Conservation (phyloP, 2,797 vertebrate genomes). For the Micropoecilia bifurca region DNA sequence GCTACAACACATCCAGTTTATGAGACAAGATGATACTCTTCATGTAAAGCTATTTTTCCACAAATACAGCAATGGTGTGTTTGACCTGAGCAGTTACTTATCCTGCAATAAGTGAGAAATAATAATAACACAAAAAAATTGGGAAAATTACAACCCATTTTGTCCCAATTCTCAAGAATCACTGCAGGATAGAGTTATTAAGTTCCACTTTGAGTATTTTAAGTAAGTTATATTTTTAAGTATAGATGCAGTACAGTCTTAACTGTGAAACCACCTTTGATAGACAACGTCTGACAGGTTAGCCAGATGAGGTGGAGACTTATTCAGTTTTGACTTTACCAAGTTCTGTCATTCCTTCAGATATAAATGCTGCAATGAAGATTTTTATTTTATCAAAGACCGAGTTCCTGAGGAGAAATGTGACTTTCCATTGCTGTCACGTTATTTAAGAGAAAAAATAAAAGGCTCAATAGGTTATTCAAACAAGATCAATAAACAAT, state of each 20-base stretch:
- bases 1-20: not conserved
- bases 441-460: slow-evolving; percentile 5
- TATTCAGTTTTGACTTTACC: not conserved
- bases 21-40: not conserved
- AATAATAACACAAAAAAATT: too few species aligned
- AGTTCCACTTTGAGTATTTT: not conserved
- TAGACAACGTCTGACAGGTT: not conserved
- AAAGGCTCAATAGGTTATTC: slow-evolving; percentile 1
- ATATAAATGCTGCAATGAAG: not conserved
- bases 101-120: not conserved
- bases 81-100: not conserved
- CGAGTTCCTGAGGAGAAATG: not conserved
- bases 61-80: not conserved
- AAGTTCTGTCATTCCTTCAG: not conserved
- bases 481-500: not conserved
- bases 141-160: too few species aligned
- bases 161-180: too few species aligned
- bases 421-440: not conserved
- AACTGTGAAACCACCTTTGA: not conserved
- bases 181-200: not conserved
- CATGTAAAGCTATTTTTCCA: not conserved
- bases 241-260: not conserved
- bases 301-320: not conserved
- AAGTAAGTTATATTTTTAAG: not conserved
- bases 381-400: slow-evolving; percentile 3